Base-by-base conservation (phyloP, 2,113 vertebrate genomes). In the Datnioides undecimradiatus region DNA sequence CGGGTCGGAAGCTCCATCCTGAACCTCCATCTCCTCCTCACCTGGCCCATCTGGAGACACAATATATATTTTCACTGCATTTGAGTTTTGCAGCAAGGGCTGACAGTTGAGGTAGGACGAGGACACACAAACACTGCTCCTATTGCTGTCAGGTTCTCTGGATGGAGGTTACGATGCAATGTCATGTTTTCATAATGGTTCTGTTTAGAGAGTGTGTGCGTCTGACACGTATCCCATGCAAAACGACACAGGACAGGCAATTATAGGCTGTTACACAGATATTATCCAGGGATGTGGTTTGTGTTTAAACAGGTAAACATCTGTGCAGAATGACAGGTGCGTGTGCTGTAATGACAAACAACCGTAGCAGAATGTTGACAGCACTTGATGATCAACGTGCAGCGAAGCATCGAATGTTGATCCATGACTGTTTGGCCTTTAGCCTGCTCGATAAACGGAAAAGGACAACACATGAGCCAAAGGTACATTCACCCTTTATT, bases 21-120 rank as follows among this genome's bases (percentile, higher is more conserved):
- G 76, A 60, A 43, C 31, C 72, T 77, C 77, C 74, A 84, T 81
- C 19, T 73, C 67, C 48, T 85, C 69, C 36, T 85, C 45, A 67
- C 66, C 71, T 41, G 80, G 21, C 14, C 29, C 62, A 27, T 76
- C 80, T 52, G 8, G 23, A 73, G 2, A 80, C 12, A 34, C 33
- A 63, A 3, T 3, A 43, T 54, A 16, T 21, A 41, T 14, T 1
- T 70, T 31, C 6, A 57, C 16, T 43, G 2, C 1, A 57, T 45
- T n/a, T 19, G 8, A 6, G 2, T 40, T 52, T 21, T 52, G 16
- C 33, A 29, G 23, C 16, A 27, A 1, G n/a, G n/a, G n/a, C n/a
- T n/a, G n/a, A n/a, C n/a, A 52, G 5, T 12, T 12, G 27, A 19
- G 31, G 3, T 17, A 45, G 43, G 17, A 23, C 6, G 43, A 12